phyloP scores from a whole-genome alignment of 2,797 vertebrate genomes.

The Zalophus californianus region DNA sequence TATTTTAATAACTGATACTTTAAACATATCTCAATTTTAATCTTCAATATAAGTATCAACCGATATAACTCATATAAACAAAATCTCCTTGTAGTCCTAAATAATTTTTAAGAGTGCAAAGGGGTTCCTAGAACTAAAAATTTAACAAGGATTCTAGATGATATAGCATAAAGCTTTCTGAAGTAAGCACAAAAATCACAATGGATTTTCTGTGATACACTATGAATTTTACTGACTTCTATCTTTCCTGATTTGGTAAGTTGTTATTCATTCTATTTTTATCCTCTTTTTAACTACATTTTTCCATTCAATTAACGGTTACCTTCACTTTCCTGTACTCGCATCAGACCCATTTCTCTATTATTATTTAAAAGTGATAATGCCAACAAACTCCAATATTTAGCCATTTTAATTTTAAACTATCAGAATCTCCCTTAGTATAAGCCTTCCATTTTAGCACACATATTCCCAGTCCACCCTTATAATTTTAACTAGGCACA shows the following conservation, averaged over 20 bases:
- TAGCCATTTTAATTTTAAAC: not conserved
- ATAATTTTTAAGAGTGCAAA: not conserved
- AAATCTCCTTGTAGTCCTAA: not conserved
- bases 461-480: not conserved
- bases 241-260: not conserved
- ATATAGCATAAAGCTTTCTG: not conserved
- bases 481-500: not conserved
- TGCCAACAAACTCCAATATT: not conserved
- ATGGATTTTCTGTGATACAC: not conserved
- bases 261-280: not conserved
- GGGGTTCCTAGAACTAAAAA: not conserved
- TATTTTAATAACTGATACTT: not conserved
- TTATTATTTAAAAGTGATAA: not conserved
- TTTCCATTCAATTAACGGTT: not conserved
- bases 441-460: not conserved
- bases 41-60: not conserved
- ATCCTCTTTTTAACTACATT: not conserved
- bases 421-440: not conserved
- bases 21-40: not conserved
- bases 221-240: not conserved
- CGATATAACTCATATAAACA: not conserved
- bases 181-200: not conserved
- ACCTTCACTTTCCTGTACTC: not conserved
- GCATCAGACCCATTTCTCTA: not conserved
- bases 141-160: not conserved